Base-by-base conservation (phyloP, 37 sponge, comb jelly and placozoan genomes). In the Petrosia ficiformis region DNA sequence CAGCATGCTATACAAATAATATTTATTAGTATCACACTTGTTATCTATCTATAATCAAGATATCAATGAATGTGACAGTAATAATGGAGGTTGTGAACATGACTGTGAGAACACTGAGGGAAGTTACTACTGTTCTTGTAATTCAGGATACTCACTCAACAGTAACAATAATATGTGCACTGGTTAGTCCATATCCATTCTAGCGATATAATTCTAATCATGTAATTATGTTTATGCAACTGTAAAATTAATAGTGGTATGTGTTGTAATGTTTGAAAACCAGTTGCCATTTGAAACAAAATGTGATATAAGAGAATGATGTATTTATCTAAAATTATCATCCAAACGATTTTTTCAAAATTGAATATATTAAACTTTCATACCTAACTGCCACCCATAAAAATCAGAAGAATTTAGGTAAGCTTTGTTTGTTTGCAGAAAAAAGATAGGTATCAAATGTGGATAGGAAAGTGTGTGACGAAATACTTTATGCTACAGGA, bases 51-150 rank as follows among this genome's bases (percentile, higher is more conserved):
- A 57, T 72, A 14, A 19, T 58, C 1, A n/a, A 82, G 82, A 82
- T 33, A 36, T 75, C 0, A 52, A 83, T 75, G 83, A 83, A 35
- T 83, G 83, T 26, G 67, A 40, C 4, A 28, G 28, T 26, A 22
- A 22, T 29, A 61, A 11, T n/a, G n/a, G 26, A 26, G 26, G 26
- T 26, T 61, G 63, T 73, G 63, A 57, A 1, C 76, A 82, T 36
- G 39, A 31, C 65, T 83, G 84, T 69, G 59, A n/a, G 22, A 76
- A 83, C 39, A 28, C 29, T 21, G 25, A 76, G 4, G 70, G 70
- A 43, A 59, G 71, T 16, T 83, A 67, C 38, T 37, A 39, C 34
- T 83, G 84, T 59, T 24, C 42, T 42, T 83, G 84, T 37, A 56
- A 42, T 25, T 32, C 69, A 1, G 84, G 84, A 1, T 83, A 42